These are phyloP conservation scores for Caenorhabditis sulstoni DNA, from an alignment of 2,888 invertebrate genomes.

Conservation along the genomic window DNA sequence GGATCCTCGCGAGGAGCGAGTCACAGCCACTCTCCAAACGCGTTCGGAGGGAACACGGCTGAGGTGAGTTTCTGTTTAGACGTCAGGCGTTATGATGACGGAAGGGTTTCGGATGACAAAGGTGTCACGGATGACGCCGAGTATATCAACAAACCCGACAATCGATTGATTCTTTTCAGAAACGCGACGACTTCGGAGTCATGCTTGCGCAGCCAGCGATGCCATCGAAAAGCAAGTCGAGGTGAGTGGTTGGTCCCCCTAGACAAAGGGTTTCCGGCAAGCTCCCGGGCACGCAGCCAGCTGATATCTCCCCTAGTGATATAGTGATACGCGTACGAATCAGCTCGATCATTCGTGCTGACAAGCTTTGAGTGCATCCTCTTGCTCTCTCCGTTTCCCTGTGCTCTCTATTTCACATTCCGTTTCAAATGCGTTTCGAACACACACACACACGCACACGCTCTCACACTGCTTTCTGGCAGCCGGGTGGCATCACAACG, in stretches of 20 bases:
- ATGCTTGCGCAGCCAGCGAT: slow-evolving; percentile 58
- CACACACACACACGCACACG: slow-evolving; percentile 30
- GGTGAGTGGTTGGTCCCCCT: slow-evolving; percentile 17
- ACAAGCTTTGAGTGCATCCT: slow-evolving; percentile 14
- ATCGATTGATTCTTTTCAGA: slow-evolving; percentile 32
- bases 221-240: slow-evolving; percentile 42
- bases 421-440: slow-evolving; percentile 53
- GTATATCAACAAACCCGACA: slow-evolving; percentile 23
- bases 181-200: slow-evolving; percentile 65
- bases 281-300: not conserved
- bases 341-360: slow-evolving; percentile 43
- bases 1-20: slow-evolving; percentile 42
- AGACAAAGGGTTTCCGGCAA: too few species aligned
- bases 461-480: slow-evolving; percentile 2
- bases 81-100: not conserved
- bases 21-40: slow-evolving; percentile 26
- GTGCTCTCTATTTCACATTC: slow-evolving; percentile 31
- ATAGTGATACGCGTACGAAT: slow-evolving; percentile 28
- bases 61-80: slow-evolving; percentile 42
- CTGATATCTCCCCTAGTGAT: slow-evolving; percentile 21
- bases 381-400: slow-evolving; percentile 25
- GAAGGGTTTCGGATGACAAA: slow-evolving; percentile 32
- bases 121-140: slow-evolving; percentile 18
- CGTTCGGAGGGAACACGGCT: slow-evolving; percentile 61
- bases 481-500: slow-evolving; percentile 50